Conservation (phyloP, 1,140 invertebrate species). For the Nylanderia fulva region DNA sequence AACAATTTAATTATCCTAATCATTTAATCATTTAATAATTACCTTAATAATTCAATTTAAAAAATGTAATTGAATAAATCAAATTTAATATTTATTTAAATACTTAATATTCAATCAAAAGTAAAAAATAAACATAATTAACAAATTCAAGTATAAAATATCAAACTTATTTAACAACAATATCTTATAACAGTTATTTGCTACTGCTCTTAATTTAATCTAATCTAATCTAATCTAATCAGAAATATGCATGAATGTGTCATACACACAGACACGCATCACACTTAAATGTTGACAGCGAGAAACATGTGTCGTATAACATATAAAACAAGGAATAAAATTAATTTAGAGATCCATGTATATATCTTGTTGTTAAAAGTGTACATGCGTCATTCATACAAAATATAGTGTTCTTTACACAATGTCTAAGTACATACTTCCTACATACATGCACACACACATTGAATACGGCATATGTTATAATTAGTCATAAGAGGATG, state of each 20-base stretch:
- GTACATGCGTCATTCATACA: too few relatives aligned
- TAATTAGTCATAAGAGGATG: slow-evolving; percentile 15
- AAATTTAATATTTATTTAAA: too few relatives aligned
- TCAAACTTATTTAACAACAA: background rate
- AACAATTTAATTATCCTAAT: too few relatives aligned
- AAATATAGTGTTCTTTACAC: too few relatives aligned
- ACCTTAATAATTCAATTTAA: too few relatives aligned
- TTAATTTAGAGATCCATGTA: background rate
- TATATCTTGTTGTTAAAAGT: too few relatives aligned
- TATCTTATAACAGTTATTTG: background rate
- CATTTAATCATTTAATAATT: too few relatives aligned
- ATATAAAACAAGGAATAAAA: background rate
- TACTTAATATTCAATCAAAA: background rate
- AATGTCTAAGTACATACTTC: background rate
- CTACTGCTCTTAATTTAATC: background rate
- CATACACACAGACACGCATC: too few relatives aligned
- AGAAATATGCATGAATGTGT: background rate
- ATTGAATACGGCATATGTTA: background rate
- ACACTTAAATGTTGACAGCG: background rate
- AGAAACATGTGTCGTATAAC: background rate
- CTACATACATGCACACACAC: background rate
- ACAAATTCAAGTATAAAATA: background rate
- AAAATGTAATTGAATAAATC: too few relatives aligned
- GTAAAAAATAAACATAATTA: background rate
- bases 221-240: slow-evolving; percentile 38